Conservation (phyloP, 2,888 invertebrate species). For the Lasioglossum vierecki region DNA sequence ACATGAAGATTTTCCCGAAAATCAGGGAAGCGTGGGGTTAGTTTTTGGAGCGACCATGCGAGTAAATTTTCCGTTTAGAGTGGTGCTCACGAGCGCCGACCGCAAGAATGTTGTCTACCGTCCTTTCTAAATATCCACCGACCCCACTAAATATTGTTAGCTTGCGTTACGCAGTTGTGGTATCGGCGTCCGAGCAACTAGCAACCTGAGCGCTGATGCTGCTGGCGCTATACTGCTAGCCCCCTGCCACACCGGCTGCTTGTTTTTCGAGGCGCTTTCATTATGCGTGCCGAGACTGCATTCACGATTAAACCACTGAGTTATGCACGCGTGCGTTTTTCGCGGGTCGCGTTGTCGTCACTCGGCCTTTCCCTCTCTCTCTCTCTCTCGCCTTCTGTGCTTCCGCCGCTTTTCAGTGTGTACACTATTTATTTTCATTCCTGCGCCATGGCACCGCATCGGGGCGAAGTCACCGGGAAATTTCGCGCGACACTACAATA, state of each 20-base stretch:
- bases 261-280: conserved; percentile 81
- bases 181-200: conserved; percentile 52
- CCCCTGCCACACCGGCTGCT: conserved; percentile 43
- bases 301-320: conserved; percentile 81
- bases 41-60: neutral
- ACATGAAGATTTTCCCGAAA: neutral
- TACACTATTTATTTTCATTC: conserved; percentile 55
- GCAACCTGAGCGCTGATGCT: conserved; percentile 27
- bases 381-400: conserved; percentile 44
- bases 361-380: conserved; percentile 56
- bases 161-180: conserved; percentile 52
- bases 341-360: conserved; percentile 73
- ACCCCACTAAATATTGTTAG: conserved; percentile 67
- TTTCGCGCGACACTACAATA: conserved; percentile 43
- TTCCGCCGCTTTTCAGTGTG: conserved; percentile 14
- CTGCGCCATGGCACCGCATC: conserved; percentile 23
- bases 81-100: conserved; percentile 79
- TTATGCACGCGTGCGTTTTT: conserved; percentile 82
- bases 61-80: conserved; percentile 22
- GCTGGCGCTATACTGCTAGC: conserved; percentile 13
- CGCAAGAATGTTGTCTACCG: conserved; percentile 80
- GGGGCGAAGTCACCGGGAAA: conserved; percentile 33
- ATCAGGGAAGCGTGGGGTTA: neutral
- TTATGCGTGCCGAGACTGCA: conserved; percentile 78
- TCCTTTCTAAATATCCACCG: conserved; percentile 39